Conservation (phyloP, 2,113 vertebrate genomes). For the Platysternon megacephalum region DNA sequence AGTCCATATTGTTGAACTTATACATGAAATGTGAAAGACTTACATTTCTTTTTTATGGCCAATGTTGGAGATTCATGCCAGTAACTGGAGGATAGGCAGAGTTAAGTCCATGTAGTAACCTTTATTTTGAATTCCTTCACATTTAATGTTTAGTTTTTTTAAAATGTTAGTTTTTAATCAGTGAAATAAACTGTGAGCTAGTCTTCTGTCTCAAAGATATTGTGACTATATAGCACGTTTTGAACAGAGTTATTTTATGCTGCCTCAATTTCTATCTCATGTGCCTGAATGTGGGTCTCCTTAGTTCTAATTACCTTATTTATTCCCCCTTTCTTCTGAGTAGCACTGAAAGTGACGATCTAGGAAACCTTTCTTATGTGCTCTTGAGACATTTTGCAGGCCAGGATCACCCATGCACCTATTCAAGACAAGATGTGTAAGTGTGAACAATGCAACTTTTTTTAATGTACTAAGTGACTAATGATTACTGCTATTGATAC, state of each 20-base stretch:
- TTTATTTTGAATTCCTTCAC: not conserved
- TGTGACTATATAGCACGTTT: not conserved
- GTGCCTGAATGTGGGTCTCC: not conserved
- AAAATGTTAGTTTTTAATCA: not conserved
- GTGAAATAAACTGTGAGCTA: not conserved
- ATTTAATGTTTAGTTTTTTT: not conserved
- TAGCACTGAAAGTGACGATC: conserved; percentile 36
- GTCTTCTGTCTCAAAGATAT: not conserved
- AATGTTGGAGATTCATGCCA: not conserved
- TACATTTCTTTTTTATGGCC: not conserved
- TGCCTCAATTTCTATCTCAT: not conserved
- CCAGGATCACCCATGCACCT: not conserved
- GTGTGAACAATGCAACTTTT: not conserved
- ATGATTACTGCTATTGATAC: not conserved
- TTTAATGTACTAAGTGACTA: not conserved
- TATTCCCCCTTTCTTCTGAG: not conserved
- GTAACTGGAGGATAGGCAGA: not conserved
- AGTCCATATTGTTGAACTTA: not conserved
- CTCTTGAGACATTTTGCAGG: conserved; percentile 41
- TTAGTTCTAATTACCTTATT: not conserved
- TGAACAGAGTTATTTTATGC: not conserved
- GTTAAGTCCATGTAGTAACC: not conserved
- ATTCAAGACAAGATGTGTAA: conserved; percentile 39
- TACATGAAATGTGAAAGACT: not conserved
- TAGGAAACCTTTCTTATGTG: conserved; percentile 41